A percentile compares a stretch with the other conserved stretches of the same genome.
These are phyloP conservation scores for Zalophus californianus DNA, from an alignment of 2,797 vertebrate species.

Conservation along the genomic window DNA sequence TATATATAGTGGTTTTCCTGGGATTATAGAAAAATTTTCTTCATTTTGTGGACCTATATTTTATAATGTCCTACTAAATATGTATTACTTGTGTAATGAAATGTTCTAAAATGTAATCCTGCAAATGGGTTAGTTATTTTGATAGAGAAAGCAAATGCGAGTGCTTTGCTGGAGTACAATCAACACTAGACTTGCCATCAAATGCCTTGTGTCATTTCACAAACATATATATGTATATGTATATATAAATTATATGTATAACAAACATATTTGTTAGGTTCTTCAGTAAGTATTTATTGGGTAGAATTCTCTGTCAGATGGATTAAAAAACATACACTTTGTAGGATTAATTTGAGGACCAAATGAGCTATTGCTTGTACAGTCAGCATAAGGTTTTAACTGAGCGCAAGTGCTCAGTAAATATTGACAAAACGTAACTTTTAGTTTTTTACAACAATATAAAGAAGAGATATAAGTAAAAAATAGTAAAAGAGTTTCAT, in stretches of 20 bases:
- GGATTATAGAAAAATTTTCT: not conserved
- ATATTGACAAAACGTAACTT: slow-evolving; percentile 32
- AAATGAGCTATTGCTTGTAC: not conserved
- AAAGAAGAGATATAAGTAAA: slow-evolving; percentile 53
- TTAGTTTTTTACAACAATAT: not conserved
- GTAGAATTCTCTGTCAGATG: slow-evolving; percentile 16
- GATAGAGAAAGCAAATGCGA: not conserved
- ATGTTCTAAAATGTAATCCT: slow-evolving; percentile 12
- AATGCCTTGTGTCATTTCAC: slow-evolving; percentile 43
- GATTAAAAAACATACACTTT: not conserved
- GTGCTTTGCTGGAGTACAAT: not conserved
- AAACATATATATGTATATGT: not conserved
- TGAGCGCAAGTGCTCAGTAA: slow-evolving; percentile 25
- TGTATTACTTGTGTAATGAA: slow-evolving; percentile 2
- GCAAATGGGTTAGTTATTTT: not conserved
- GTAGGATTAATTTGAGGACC: not conserved
- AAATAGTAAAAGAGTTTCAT: not conserved
- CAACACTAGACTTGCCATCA: not conserved
- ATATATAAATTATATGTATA: not conserved
- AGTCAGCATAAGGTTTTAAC: slow-evolving; percentile 29
- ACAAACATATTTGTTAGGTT: not conserved
- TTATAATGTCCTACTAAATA: slow-evolving; percentile 51
- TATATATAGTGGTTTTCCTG: not conserved
- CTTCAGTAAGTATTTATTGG: not conserved
- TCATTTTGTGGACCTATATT: not conserved